Evolutionary conservation across 1,140 invertebrate genomes (phyloP), one percentile per base, ranked within the genome.

Genomic region (Paramacrobiotus metropolitanus): DNA sequence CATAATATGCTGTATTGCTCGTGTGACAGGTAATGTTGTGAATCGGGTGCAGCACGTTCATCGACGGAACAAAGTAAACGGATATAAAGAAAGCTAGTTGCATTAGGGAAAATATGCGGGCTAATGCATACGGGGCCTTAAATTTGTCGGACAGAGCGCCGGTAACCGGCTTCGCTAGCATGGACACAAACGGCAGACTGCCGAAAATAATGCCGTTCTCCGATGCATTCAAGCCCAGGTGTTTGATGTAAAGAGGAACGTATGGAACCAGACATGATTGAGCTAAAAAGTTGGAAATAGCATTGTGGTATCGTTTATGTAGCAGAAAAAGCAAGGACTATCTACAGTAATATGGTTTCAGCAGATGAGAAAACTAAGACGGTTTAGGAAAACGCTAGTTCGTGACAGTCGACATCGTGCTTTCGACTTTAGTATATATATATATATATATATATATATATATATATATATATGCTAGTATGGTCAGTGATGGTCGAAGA

Each of bases 261-360:
- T 70, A 75, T 20, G 74, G 72, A 29, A 75, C 48, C 3, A 75
- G 64, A 60, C 66, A 68, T 29, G 70, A 70, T 59, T 71, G 60
- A 60, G 61, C 70, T 71, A 65, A 2, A 66, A 69, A n/a, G n/a
- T 9, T 40, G 9, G n/a, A 40, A 40, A 40, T n/a, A 40, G 9
- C 9, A 40, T 40, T 40, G 9, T n/a, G n/a, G n/a, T 9, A 9
- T 40, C n/a, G 9, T 40, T 40, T 9, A 40, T 40, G 34, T n/a
- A 9, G 34, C 9, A 40, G 34, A 40, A n/a, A 9, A 40, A 9
- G 9, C 9, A n/a, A n/a, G 34, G 34, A 40, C n/a, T n/a, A n/a
- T n/a, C n/a, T n/a, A n/a, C n/a, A n/a, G n/a, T n/a, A n/a, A n/a
- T n/a, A n/a, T n/a, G n/a, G n/a, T n/a, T n/a, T n/a, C n/a, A n/a